These are phyloP conservation scores for Platycnemis pennipes DNA, from an alignment of 2,888 invertebrate genomes.

Conservation along the genomic window DNA sequence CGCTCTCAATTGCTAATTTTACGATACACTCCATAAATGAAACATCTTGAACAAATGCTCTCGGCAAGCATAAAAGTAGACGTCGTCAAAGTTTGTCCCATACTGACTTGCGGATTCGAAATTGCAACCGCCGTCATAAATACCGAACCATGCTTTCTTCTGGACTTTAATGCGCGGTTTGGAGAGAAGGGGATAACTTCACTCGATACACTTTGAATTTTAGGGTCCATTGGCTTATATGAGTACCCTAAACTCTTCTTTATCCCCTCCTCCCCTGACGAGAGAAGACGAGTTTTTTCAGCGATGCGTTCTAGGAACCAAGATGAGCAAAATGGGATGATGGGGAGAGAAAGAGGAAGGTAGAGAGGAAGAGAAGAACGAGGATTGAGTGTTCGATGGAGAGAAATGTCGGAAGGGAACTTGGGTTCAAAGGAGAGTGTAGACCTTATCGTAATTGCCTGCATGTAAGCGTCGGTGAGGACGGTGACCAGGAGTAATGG, in stretches of 20 bases:
- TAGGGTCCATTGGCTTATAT: not conserved
- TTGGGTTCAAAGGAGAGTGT: not conserved
- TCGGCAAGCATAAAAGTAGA: not conserved
- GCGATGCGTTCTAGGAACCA: too few relatives aligned
- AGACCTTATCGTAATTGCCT: not conserved
- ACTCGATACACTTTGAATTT: not conserved
- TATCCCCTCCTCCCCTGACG: not conserved
- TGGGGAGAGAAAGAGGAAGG: not conserved
- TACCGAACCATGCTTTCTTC: not conserved
- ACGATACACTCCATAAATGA: not conserved
- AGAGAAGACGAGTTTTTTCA: too few relatives aligned
- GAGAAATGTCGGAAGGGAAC: not conserved
- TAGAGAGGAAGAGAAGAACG: not conserved
- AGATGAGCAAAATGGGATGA: too few relatives aligned
- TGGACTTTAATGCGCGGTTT: not conserved
- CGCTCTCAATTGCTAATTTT: not conserved
- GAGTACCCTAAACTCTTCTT: not conserved
- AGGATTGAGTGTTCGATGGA: not conserved
- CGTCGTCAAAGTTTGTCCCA: not conserved
- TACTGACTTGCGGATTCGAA: not conserved
- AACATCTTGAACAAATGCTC: not conserved
- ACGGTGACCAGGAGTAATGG: not conserved
- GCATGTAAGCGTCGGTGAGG: not conserved
- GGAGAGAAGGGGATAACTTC: not conserved
- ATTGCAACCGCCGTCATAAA: not conserved